Evolutionary conservation across 1,140 invertebrate species (phyloP).

Genomic region (Orchestia grillus): DNA sequence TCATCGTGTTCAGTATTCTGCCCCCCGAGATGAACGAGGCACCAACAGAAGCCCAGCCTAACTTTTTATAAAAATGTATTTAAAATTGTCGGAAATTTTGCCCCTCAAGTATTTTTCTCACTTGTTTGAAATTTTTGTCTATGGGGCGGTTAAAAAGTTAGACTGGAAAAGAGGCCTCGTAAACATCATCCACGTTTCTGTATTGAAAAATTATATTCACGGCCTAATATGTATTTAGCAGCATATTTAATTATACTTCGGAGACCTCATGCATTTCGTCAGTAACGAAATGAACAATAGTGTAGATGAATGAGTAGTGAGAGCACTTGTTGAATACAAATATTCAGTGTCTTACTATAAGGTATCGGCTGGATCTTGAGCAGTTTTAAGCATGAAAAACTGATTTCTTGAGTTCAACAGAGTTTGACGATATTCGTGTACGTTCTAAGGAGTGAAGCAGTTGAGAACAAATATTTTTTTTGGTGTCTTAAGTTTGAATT

Average conservation of each 20-base stretch:
- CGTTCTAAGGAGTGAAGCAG: neutral
- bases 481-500: neutral
- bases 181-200: neutral
- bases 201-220: neutral
- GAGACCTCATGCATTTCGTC: neutral
- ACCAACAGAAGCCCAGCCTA: no score
- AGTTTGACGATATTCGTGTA: neutral
- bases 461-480: neutral
- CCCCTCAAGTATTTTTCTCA: no score
- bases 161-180: no score
- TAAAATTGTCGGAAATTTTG: no score
- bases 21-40: no score
- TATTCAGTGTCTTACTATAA: neutral
- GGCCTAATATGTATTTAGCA: neutral
- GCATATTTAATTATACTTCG: neutral
- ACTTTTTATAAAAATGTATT: no score
- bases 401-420: neutral
- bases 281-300: neutral
- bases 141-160: no score
- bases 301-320: neutral
- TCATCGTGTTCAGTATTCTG: no score
- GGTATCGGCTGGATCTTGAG: neutral
- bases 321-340: neutral
- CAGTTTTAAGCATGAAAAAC: neutral
- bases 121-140: no score